A percentile compares a stretch with the other conserved stretches of the same genome.
Conservation (phyloP, 2,113 vertebrate genomes). For the Epinephelus cyanopodus region DNA sequence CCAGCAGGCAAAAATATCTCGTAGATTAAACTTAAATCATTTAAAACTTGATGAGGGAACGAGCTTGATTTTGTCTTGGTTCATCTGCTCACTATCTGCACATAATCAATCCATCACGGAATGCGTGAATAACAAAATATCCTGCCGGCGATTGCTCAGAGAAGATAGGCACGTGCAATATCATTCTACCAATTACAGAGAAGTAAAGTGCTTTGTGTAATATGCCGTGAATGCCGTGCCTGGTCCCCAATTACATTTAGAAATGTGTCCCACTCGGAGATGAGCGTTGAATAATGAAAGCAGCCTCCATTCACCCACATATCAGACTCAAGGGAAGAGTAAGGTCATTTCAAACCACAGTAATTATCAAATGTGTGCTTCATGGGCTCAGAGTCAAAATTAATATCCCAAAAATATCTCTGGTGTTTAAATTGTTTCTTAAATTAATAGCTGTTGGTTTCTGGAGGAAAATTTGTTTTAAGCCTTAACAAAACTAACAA, state of each 20-base stretch:
- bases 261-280: slow-evolving; percentile 69
- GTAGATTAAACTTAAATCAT: slow-evolving; percentile 54
- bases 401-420: slow-evolving; percentile 67
- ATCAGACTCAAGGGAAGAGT: slow-evolving; percentile 71
- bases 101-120: slow-evolving; percentile 43
- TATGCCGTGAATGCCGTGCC: slow-evolving; percentile 67
- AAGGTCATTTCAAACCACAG: slow-evolving; percentile 73
- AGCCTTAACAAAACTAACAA: slow-evolving; percentile 14
- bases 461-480: slow-evolving; percentile 22
- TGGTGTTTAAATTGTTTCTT: slow-evolving; percentile 47
- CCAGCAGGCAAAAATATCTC: slow-evolving; percentile 14
- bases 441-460: slow-evolving; percentile 38
- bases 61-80: slow-evolving; percentile 22
- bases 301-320: slow-evolving; percentile 71
- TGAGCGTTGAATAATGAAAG: slow-evolving; percentile 79
- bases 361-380: slow-evolving; percentile 76
- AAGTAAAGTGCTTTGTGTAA: slow-evolving; percentile 74
- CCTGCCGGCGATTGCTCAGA: slow-evolving; percentile 2
- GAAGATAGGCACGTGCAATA: slow-evolving; percentile 34
- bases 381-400: slow-evolving; percentile 58
- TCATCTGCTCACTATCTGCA: slow-evolving; percentile 7
- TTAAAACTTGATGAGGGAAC: slow-evolving; percentile 22
- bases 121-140: slow-evolving; percentile 33
- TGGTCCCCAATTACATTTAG: slow-evolving; percentile 79
- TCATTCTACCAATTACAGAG: slow-evolving; percentile 66